phyloP scores from a whole-genome alignment of 2,797 vertebrate genomes.

The Buphagus erythrorhynchus region DNA sequence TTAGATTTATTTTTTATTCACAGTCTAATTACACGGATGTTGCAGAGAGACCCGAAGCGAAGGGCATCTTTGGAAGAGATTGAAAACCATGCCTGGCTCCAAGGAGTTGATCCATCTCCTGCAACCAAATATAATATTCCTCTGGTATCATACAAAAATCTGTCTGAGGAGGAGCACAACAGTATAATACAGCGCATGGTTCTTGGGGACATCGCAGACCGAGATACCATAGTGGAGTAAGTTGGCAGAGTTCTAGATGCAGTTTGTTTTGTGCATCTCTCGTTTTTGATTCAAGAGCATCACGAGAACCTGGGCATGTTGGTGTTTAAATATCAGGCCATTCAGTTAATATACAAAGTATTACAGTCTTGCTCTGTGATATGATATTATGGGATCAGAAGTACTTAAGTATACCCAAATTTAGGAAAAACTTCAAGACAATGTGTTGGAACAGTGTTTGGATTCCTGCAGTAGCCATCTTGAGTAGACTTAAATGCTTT shows the following conservation, averaged over 20 bases:
- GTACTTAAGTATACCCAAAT: background rate
- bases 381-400: background rate
- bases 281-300: background rate
- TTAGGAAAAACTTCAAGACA: background rate
- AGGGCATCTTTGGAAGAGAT: slow-evolving; percentile 95
- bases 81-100: slow-evolving; percentile 93
- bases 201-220: slow-evolving; percentile 93
- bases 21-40: slow-evolving; percentile 95
- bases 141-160: slow-evolving; percentile 95
- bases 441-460: background rate
- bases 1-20: slow-evolving; percentile 33
- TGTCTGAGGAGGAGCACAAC: slow-evolving; percentile 97
- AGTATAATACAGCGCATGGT: slow-evolving; percentile 98
- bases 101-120: slow-evolving; percentile 95
- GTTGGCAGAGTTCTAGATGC: background rate
- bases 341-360: background rate
- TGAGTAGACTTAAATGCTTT: background rate
- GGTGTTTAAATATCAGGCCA: background rate
- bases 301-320: background rate
- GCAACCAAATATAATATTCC: slow-evolving; percentile 96
- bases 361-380: background rate
- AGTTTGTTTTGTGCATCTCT: background rate
- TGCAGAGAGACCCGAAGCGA: slow-evolving; percentile 93
- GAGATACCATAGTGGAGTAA: slow-evolving; percentile 95
- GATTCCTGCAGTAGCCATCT: background rate